Conservation (phyloP, 1,140 invertebrate genomes). For the Spodoptera frugiperda region DNA sequence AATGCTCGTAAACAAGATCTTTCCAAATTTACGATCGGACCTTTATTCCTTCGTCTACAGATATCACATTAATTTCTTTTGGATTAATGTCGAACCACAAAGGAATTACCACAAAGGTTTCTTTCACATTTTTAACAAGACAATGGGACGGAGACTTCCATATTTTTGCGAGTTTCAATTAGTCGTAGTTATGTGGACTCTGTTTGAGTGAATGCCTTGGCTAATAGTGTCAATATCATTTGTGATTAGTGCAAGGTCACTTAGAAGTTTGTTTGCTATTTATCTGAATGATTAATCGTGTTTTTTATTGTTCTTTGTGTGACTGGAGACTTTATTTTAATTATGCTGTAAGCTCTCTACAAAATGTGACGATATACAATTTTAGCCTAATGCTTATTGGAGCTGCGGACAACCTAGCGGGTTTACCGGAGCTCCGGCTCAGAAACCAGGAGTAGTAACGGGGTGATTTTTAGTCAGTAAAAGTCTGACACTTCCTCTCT, state of each 20-base stretch:
- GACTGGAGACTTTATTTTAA: too few relatives aligned
- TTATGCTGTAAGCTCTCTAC: too few relatives aligned
- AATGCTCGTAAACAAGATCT: slow-evolving; percentile 11
- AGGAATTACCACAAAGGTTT: slow-evolving; percentile 21
- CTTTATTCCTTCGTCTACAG: slow-evolving; percentile 30
- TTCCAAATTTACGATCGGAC: slow-evolving; percentile 5
- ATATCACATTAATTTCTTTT: slow-evolving; percentile 19
- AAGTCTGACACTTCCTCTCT: too few relatives aligned
- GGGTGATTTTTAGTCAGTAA: too few relatives aligned
- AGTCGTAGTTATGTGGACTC: neutral
- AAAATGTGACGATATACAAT: neutral
- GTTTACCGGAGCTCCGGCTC: too few relatives aligned
- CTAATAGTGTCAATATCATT: neutral
- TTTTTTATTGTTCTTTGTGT: neutral
- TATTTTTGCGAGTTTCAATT: neutral
- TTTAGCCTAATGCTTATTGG: neutral
- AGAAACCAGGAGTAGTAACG: too few relatives aligned
- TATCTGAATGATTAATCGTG: neutral
- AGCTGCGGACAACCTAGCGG: too few relatives aligned
- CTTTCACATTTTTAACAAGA: slow-evolving; percentile 12
- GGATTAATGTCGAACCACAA: slow-evolving; percentile 23
- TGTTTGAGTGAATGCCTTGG: neutral
- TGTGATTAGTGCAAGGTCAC: neutral
- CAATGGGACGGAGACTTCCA: slow-evolving; percentile 8
- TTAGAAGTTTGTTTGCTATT: neutral